A percentile compares a stretch with the other conserved stretches of the same genome.
Conservation (phyloP, 2,797 vertebrate genomes). For the Cheirogaleus major region DNA sequence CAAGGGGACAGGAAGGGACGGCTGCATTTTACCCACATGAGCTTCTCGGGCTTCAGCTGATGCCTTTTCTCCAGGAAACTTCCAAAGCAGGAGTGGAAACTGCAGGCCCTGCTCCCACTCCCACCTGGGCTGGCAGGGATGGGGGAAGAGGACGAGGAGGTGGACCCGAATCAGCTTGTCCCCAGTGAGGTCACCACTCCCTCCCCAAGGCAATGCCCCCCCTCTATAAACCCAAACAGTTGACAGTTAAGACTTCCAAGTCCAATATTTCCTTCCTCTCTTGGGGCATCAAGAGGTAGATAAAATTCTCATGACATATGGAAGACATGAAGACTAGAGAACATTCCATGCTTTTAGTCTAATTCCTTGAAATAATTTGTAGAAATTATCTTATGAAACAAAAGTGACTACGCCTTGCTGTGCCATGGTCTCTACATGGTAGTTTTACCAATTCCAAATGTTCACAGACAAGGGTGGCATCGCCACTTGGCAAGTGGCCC, state of each 20-base stretch:
- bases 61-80: background rate
- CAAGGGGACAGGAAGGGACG: background rate
- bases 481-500: background rate
- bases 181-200: background rate
- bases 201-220: background rate
- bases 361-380: background rate
- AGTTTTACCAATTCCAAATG: background rate
- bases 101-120: background rate
- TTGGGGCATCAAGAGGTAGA: background rate
- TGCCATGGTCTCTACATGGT: background rate
- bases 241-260: background rate
- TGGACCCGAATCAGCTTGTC: background rate
- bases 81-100: background rate
- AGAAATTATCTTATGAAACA: background rate
- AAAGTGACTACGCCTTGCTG: background rate
- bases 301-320: background rate
- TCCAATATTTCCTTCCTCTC: background rate
- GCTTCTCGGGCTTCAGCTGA: background rate
- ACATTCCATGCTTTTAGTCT: background rate
- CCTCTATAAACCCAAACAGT: background rate
- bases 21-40: background rate
- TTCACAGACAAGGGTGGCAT: background rate
- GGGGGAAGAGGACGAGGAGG: rapidly evolving
- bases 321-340: background rate
- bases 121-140: background rate